phyloP scores from a whole-genome alignment of 2,797 vertebrate genomes.

The Remorina albescens region DNA sequence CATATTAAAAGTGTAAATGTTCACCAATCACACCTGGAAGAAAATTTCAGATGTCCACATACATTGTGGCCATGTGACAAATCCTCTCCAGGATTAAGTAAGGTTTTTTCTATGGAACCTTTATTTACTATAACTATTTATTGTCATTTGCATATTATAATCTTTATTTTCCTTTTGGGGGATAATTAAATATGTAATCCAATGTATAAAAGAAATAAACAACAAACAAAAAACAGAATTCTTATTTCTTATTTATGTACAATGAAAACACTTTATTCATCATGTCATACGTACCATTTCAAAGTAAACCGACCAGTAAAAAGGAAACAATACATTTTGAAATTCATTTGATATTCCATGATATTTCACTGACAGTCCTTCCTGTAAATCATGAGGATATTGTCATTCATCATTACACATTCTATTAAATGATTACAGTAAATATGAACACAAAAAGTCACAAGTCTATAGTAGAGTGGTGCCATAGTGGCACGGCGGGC shows the following conservation, averaged over 20 bases:
- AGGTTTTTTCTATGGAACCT: too few relatives aligned
- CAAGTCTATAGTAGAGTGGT: conserved; percentile 78
- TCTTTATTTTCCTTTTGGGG: too few relatives aligned
- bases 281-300: conserved; percentile 68
- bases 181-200: too few relatives aligned
- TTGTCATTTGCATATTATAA: too few relatives aligned
- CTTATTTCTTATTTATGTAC: conserved; percentile 67
- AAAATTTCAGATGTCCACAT: neutral
- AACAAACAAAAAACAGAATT: conserved; percentile 11
- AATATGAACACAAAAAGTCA: conserved; percentile 82
- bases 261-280: conserved; percentile 86
- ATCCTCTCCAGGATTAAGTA: too few relatives aligned
- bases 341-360: conserved; percentile 59
- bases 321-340: conserved; percentile 75
- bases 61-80: neutral
- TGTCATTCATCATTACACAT: conserved; percentile 66
- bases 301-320: conserved; percentile 78
- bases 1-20: neutral
- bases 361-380: conserved; percentile 61
- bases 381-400: conserved; percentile 52
- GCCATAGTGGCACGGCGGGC: conserved; percentile 66
- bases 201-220: neutral
- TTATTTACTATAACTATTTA: too few relatives aligned
- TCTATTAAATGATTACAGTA: conserved; percentile 76
- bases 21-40: neutral